A percentile compares a stretch with the other conserved stretches of the same genome.
These are phyloP conservation scores for Lepidochrysops patricia DNA, from an alignment of 2,888 invertebrate species.

Conservation along the genomic window DNA sequence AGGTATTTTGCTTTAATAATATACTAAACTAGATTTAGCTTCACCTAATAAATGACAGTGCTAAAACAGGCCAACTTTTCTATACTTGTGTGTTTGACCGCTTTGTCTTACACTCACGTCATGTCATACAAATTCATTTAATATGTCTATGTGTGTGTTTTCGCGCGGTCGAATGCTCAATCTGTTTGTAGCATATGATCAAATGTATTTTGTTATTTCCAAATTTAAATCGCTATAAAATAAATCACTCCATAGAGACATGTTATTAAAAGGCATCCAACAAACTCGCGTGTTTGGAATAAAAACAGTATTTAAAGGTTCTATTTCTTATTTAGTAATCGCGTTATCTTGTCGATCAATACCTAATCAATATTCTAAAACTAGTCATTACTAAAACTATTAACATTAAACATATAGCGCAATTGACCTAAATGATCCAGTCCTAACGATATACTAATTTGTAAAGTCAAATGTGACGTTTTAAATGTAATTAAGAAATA, in stretches of 20 bases:
- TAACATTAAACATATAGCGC: background rate
- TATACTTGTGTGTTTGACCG: too few relatives aligned
- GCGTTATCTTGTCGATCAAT: slow-evolving; percentile 5
- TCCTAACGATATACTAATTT: background rate
- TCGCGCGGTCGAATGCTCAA: too few relatives aligned
- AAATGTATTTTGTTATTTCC: background rate
- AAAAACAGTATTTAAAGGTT: background rate
- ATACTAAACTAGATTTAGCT: too few relatives aligned
- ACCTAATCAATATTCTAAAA: slow-evolving; percentile 1
- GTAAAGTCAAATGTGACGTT: background rate
- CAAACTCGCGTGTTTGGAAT: background rate
- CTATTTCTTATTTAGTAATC: slow-evolving; percentile 5
- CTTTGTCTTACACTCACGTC: too few relatives aligned
- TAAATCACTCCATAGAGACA: background rate
- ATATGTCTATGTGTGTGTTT: too few relatives aligned
- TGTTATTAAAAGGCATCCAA: background rate
- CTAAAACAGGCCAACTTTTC: too few relatives aligned
- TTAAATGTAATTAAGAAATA: background rate
- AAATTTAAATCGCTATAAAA: too few relatives aligned
- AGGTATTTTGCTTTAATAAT: too few relatives aligned
- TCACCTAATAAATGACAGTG: too few relatives aligned
- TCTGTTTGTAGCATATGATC: too few relatives aligned
- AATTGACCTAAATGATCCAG: background rate
- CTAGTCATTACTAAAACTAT: background rate
- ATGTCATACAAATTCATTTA: too few relatives aligned